Evolutionary conservation across 2,113 vertebrate genomes (phyloP), one percentile per base, ranked within the genome.

Genomic region (Verasper variegatus): DNA sequence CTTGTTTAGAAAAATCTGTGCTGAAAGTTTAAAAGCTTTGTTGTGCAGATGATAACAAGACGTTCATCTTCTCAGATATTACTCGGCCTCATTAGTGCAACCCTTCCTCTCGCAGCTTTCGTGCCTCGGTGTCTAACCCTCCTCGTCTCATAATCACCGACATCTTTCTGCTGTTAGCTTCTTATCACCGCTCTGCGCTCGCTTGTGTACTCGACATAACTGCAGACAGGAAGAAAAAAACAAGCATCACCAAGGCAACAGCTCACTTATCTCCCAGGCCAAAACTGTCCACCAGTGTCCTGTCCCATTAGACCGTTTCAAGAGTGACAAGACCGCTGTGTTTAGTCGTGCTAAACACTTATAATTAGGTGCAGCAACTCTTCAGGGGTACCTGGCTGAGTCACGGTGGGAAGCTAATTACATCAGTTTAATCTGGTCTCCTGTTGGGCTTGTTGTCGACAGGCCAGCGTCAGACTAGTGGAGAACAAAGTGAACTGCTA

Each of bases 341-440:
- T 73, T 76, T 62, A 69, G 49, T 69, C 67, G 54, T 55, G 85
- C 71, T 31, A 51, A 80, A 78, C 75, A 23, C 64, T 75, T 83
- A 59, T 85, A 89, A 92, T 88, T 77, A 82, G 71, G 55, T 76
- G 11, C 18, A 58, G 66, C 23, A 63, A 12, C 49, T 88, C 86
- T 86, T 89, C 73, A 31, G 63, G 74, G 67, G 74, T 40, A 84
- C 83, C 78, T 87, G 72, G 67, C 58, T 78, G 58, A 71, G 76
- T 74, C 74, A 70, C 3, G 1, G 62, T 52, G 63, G 70, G 70
- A 40, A 15, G 21, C 66, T 76, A 82, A 87, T 91, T 80, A 78
- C 74, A 74, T 37, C 82, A 78, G 42, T 81, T 70, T 73, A 69
- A 82, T 83, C 62, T 62, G 18, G 18, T 58, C 23, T 69, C 21